These are phyloP conservation scores for Chloropsis cyanopogon DNA, from an alignment of 2,113 vertebrate genomes.

Conservation along the genomic window DNA sequence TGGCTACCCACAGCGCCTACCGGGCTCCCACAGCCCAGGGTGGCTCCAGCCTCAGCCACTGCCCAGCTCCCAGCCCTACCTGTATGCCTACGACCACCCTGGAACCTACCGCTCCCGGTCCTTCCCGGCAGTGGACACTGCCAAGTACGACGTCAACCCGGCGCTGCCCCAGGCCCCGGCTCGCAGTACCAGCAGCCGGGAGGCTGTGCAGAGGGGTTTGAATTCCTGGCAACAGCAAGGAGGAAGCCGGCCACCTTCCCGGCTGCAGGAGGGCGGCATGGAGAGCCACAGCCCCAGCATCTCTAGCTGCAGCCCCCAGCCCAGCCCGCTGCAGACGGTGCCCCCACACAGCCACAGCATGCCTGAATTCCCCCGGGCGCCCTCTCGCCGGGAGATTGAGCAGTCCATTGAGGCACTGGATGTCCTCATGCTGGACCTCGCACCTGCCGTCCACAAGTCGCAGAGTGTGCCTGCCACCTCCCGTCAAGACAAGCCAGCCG, in stretches of 20 bases:
- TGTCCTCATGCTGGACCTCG: conserved; percentile 92
- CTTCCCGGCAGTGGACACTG: conserved; percentile 71
- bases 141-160: neutral
- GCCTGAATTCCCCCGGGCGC: conserved; percentile 85
- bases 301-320: conserved; percentile 62
- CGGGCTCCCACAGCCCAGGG: conserved; percentile 7
- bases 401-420: conserved; percentile 95
- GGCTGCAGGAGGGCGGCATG: conserved; percentile 59
- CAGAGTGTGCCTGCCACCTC: conserved; percentile 80
- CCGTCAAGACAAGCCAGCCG: conserved; percentile 36
- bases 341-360: conserved; percentile 80
- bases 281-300: conserved; percentile 61
- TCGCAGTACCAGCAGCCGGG: conserved; percentile 91
- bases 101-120: conserved; percentile 85
- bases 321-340: conserved; percentile 62
- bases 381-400: conserved; percentile 92
- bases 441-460: conserved; percentile 82
- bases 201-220: conserved; percentile 93
- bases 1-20: conserved; percentile 59
- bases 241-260: conserved; percentile 70
- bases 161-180: conserved; percentile 82
- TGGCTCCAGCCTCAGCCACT: conserved; percentile 67
- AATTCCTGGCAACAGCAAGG: conserved; percentile 92
- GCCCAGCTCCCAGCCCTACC: conserved; percentile 59
- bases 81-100: conserved; percentile 65